Base-by-base conservation (phyloP, 2,797 vertebrate genomes). In the Mus minutoides region DNA sequence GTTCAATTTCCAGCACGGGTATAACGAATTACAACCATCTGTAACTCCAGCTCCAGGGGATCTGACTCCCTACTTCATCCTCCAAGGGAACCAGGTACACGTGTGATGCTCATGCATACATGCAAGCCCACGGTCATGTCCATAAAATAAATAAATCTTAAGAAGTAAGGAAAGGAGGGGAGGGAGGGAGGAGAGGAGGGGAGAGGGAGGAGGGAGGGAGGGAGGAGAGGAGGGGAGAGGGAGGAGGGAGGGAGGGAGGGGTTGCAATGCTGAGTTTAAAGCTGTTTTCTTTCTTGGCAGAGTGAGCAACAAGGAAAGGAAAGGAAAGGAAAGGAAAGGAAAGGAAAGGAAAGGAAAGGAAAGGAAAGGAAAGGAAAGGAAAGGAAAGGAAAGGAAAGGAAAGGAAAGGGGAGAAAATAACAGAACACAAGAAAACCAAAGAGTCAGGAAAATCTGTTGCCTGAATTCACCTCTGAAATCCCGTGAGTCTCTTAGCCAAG, bases 391-490 rank as follows among this genome's bases (percentile, higher is more conserved):
- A 9, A 40, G 21, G 3, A 37, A 21, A 11, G n/a, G 1, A n/a
- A 21, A 21, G 19, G n/a, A 10, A 3, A 11, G 29, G 31, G 17
- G 6, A 21, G 40, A 84, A 26, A 6, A 76, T 2, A 19, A 37
- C 14, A 16, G 75, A 10, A 46, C 4, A 21, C 40, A 26, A 56
- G 17, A 17, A 17, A 49, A 37, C 37, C 46, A 11, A 19, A 73
- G 49, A 5, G 11, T 21, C 40, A 7, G 26, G 58, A 58, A 89
- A 67, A 54, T 77, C n/a, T 58, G 69, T n/a, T 83, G 82, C 82
- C 93, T 64, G 75, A 73, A 19, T 77, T 92, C 49, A 69, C 90
- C 90, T 69, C 67, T 90, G 40, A 67, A 40, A 67, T 91, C 88
- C 49, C 80, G n/a, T 1, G 60, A 89, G 49, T 34, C 34, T 71